Evolutionary conservation across 1,140 invertebrate genomes (phyloP).

Genomic region (Helicoverpa armigera): DNA sequence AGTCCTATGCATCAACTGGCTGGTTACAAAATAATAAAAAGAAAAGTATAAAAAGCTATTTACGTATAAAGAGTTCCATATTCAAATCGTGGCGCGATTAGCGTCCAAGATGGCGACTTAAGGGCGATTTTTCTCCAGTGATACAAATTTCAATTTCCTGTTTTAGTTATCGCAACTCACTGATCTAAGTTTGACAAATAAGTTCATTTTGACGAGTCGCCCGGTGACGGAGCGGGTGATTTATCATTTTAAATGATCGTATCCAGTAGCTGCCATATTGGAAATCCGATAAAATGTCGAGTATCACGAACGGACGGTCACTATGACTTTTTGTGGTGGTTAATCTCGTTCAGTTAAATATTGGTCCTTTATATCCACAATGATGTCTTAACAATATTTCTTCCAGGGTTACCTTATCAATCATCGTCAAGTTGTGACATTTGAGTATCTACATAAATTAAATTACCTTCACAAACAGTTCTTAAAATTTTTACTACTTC

Average conservation of each 20-base stretch:
- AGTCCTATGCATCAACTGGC: slow-evolving; percentile 67
- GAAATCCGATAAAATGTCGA: slow-evolving; percentile 63
- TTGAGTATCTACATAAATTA: slow-evolving; percentile 5
- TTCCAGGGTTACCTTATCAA: slow-evolving; percentile 17
- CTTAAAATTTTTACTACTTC: slow-evolving; percentile 16
- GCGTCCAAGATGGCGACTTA: slow-evolving; percentile 76
- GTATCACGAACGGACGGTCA: slow-evolving; percentile 32
- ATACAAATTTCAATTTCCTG: slow-evolving; percentile 85
- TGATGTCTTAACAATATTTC: slow-evolving; percentile 45
- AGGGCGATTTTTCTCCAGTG: slow-evolving; percentile 78
- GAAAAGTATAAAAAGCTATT: slow-evolving; percentile 62
- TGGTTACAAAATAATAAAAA: slow-evolving; percentile 65
- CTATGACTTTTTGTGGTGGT: slow-evolving; percentile 28
- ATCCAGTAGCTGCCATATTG: slow-evolving; percentile 70
- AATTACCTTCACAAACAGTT: slow-evolving; percentile 7
- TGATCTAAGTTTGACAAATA: slow-evolving; percentile 85
- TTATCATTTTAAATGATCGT: slow-evolving; percentile 75
- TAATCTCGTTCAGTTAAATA: slow-evolving; percentile 31
- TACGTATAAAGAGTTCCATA: slow-evolving; percentile 80
- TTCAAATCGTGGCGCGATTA: slow-evolving; percentile 81
- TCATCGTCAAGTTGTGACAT: slow-evolving; percentile 41
- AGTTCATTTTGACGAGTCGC: slow-evolving; percentile 82
- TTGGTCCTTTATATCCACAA: slow-evolving; percentile 37
- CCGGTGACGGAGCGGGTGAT: slow-evolving; percentile 71
- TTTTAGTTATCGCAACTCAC: slow-evolving; percentile 73